Conservation (phyloP, 2,797 vertebrate genomes). For the Botia kubotai region DNA sequence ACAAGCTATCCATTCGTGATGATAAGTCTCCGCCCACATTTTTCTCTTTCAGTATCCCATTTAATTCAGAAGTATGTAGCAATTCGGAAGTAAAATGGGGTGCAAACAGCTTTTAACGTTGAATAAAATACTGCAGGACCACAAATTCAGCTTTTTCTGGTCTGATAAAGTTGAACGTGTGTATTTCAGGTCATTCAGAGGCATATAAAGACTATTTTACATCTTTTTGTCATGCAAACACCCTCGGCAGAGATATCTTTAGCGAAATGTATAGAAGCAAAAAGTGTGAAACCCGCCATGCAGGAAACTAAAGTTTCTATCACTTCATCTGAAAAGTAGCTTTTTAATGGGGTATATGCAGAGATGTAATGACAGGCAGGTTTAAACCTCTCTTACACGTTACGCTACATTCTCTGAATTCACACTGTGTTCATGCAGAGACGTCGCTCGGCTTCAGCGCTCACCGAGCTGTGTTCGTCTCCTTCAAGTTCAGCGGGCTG, state of each 20-base stretch:
- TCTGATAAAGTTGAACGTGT: neutral
- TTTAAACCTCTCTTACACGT: neutral
- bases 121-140: no score
- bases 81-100: no score
- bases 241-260: neutral
- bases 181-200: neutral
- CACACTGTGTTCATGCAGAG: neutral
- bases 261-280: neutral
- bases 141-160: no score
- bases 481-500: constrained; percentile 31
- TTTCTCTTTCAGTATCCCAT: no score
- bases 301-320: neutral
- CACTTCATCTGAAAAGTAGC: constrained; percentile 5
- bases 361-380: constrained; percentile 28
- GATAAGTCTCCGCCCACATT: no score
- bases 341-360: neutral
- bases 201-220: neutral
- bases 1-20: no score
- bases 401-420: neutral
- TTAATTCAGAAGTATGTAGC: no score
- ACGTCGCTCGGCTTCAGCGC: constrained; percentile 14
- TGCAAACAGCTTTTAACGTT: no score
- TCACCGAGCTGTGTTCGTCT: constrained; percentile 24
- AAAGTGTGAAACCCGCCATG: neutral
- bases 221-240: neutral